phyloP scores from a whole-genome alignment of 2,888 invertebrate species.

The Zygaena filipendulae region DNA sequence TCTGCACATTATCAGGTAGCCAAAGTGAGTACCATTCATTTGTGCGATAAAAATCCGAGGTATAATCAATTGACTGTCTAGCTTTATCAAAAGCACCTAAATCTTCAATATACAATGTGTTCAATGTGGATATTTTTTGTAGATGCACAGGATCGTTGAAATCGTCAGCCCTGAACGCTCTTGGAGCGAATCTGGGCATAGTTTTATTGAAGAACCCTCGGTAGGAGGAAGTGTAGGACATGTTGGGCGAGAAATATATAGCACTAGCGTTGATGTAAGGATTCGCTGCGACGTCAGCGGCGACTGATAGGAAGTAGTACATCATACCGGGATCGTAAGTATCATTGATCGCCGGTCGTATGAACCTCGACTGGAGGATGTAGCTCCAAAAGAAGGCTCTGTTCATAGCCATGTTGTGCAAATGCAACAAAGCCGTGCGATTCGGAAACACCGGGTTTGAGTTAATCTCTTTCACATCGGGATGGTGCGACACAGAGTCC shows the following conservation, averaged over 20 bases:
- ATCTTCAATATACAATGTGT: slow-evolving; percentile 89
- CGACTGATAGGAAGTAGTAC: slow-evolving; percentile 95
- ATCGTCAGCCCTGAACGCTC: slow-evolving; percentile 91
- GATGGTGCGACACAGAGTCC: slow-evolving; percentile 89
- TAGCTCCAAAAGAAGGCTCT: slow-evolving; percentile 97
- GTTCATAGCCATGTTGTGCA: slow-evolving; percentile 97
- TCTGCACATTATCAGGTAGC: slow-evolving; percentile 88
- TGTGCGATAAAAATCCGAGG: slow-evolving; percentile 88
- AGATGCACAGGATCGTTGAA: slow-evolving; percentile 95
- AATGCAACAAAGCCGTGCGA: slow-evolving; percentile 89
- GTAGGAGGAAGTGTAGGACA: slow-evolving; percentile 94
- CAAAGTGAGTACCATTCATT: slow-evolving; percentile 95
- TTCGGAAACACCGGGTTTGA: slow-evolving; percentile 96
- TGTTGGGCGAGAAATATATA: slow-evolving; percentile 93
- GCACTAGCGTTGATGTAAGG: slow-evolving; percentile 92
- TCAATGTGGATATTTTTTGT: slow-evolving; percentile 93
- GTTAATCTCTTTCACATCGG: slow-evolving; percentile 93
- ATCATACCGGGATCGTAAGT: slow-evolving; percentile 98
- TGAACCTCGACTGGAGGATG: slow-evolving; percentile 89
- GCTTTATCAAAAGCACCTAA: slow-evolving; percentile 85
- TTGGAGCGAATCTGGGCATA: slow-evolving; percentile 92
- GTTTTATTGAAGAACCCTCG: slow-evolving; percentile 97
- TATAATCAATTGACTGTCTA: slow-evolving; percentile 87
- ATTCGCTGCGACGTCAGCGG: slow-evolving; percentile 95
- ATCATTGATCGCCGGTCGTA: slow-evolving; percentile 89